A percentile compares a stretch with the other conserved stretches of the same genome.
These are phyloP conservation scores for Actenoides lindsayi DNA, from an alignment of 2,113 vertebrate species.

Conservation along the genomic window DNA sequence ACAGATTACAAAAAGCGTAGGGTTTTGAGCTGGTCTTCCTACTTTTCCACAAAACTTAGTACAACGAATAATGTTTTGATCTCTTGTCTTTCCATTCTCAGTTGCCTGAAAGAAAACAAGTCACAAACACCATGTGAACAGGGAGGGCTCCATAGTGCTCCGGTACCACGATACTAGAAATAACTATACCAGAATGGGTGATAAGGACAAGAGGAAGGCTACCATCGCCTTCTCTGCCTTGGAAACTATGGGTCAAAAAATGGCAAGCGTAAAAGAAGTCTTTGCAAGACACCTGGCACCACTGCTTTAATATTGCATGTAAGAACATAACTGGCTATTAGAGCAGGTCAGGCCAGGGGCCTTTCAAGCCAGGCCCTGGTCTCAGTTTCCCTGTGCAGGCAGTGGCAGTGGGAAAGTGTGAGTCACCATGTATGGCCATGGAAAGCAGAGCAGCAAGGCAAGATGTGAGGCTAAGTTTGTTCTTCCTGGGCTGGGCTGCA, in stretches of 20 bases:
- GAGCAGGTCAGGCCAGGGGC: background rate
- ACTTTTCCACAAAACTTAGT: background rate
- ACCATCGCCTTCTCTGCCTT: background rate
- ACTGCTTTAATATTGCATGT: background rate
- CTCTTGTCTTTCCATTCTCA: background rate
- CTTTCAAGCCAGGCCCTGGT: background rate
- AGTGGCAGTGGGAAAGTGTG: background rate
- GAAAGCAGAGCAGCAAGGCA: background rate
- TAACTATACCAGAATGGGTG: background rate
- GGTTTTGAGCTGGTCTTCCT: background rate
- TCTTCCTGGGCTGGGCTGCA: background rate
- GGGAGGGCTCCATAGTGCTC: background rate
- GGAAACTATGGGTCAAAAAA: background rate
- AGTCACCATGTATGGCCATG: background rate
- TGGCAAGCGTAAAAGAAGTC: background rate
- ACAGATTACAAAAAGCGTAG: slow-evolving; percentile 24
- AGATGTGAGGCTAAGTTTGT: background rate
- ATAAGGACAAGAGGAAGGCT: background rate
- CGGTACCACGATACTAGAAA: background rate
- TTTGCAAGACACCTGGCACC: background rate
- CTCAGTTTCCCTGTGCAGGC: background rate
- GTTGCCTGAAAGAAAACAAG: background rate
- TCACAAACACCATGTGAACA: background rate
- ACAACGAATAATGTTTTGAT: background rate
- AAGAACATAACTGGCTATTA: background rate